Conservation (phyloP, 2,797 vertebrate genomes). For the Carapus acus region DNA sequence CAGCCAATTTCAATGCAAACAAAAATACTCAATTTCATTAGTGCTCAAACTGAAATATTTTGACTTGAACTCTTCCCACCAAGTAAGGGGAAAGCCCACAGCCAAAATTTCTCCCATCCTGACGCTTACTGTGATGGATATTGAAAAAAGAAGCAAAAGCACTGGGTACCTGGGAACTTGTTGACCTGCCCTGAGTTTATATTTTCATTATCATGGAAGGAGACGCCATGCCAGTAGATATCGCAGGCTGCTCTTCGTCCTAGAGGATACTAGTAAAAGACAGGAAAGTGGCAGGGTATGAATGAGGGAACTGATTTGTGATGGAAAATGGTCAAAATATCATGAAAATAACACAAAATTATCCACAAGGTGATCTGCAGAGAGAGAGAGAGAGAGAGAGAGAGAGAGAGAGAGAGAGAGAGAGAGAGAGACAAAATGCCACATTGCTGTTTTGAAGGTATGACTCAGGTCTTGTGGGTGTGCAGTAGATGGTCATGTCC, state of each 20-base stretch:
- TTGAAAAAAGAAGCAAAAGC: background rate
- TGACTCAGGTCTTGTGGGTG: background rate
- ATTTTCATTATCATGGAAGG: slow-evolving; percentile 88
- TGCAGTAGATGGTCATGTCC: slow-evolving; percentile 6
- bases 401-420: too few species aligned
- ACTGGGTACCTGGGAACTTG: slow-evolving; percentile 92
- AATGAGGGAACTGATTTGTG: background rate
- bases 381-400: too few species aligned
- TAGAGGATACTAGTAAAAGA: slow-evolving; percentile 76
- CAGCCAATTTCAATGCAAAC: too few species aligned
- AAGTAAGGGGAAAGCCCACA: too few species aligned
- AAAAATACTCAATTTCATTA: too few species aligned
- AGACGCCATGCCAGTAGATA: slow-evolving; percentile 97
- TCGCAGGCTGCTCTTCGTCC: slow-evolving; percentile 90
- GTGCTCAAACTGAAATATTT: too few species aligned
- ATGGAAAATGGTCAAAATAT: background rate
- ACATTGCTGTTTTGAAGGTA: too few species aligned
- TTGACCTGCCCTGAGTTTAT: slow-evolving; percentile 94
- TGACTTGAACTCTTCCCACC: too few species aligned
- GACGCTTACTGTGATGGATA: background rate
- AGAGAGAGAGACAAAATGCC: too few species aligned
- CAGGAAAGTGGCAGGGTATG: background rate
- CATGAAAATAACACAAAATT: too few species aligned
- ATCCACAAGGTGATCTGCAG: too few species aligned
- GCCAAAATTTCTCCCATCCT: background rate